Evolutionary conservation across 2,113 vertebrate species (phyloP).

Genomic region (Bubalus kerabau): DNA sequence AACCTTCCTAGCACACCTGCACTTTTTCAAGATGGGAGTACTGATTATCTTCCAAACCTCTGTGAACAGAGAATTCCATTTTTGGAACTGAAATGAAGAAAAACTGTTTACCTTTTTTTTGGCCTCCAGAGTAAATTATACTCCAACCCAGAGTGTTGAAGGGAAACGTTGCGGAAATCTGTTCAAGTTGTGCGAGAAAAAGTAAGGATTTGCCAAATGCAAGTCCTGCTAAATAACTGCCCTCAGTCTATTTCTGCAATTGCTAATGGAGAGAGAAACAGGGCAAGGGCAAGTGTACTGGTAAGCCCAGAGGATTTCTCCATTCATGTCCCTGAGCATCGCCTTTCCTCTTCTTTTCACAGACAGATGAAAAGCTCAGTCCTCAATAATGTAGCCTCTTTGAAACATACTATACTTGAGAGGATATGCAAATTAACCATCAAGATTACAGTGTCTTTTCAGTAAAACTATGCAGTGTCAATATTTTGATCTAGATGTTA

Average conservation of each 20-base stretch:
- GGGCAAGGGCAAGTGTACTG: neutral
- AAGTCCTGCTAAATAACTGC: neutral
- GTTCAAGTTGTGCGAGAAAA: neutral
- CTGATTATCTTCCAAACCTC: neutral
- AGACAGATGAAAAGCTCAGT: neutral
- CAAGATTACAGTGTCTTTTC: neutral
- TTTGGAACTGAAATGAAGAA: neutral
- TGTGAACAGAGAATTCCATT: neutral
- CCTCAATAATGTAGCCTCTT: neutral
- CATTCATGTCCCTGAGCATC: neutral
- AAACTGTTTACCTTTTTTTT: neutral
- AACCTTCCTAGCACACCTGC: neutral
- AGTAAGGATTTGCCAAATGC: neutral
- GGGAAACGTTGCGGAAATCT: neutral
- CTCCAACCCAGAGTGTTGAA: neutral
- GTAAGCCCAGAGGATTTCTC: too few relatives aligned
- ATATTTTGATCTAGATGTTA: neutral
- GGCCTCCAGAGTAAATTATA: neutral
- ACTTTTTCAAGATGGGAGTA: neutral
- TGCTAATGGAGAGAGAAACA: neutral
- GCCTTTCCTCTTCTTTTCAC: neutral
- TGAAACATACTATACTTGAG: neutral
- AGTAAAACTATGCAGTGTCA: neutral
- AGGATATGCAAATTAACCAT: neutral
- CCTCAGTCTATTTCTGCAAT: neutral